A percentile compares a stretch with the other conserved stretches of the same genome.
phyloP scores from a whole-genome alignment of 2,888 invertebrate species.

The Plagiodera versicolora region DNA sequence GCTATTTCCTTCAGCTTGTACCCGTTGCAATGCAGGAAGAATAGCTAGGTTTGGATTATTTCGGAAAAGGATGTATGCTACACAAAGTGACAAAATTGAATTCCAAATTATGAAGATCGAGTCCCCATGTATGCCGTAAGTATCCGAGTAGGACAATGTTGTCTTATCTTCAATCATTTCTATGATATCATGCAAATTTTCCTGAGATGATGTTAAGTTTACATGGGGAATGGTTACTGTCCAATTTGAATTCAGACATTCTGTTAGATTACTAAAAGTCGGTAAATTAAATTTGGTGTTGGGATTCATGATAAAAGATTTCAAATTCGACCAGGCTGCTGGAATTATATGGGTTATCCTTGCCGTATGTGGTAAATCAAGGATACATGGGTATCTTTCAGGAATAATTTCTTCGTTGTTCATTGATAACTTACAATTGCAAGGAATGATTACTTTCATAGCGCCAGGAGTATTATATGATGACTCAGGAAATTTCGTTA shows the following conservation, averaged over 20 bases:
- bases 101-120: too few species aligned
- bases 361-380: not conserved
- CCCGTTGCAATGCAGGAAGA: too few species aligned
- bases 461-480: constrained; percentile 9
- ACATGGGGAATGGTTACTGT: constrained; percentile 17
- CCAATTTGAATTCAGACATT: constrained; percentile 20
- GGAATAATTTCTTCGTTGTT: constrained; percentile 13
- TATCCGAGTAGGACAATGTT: not conserved
- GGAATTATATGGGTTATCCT: constrained; percentile 18
- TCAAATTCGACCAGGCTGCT: constrained; percentile 19
- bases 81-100: not conserved
- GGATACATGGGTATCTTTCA: constrained; percentile 10
- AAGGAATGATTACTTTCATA: constrained; percentile 4
- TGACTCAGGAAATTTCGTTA: not conserved
- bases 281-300: not conserved
- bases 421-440: constrained; percentile 8
- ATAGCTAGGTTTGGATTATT: not conserved
- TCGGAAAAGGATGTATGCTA: not conserved
- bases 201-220: constrained; percentile 14
- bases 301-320: constrained; percentile 22
- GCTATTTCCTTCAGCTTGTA: too few species aligned
- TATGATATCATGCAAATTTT: constrained; percentile 2
- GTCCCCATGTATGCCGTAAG: constrained; percentile 5
- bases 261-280: constrained; percentile 7
- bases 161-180: not conserved